A percentile compares a stretch with the other conserved stretches of the same genome.
Evolutionary conservation across 2,797 vertebrate species (phyloP).

Genomic region (Salarias fasciatus): DNA sequence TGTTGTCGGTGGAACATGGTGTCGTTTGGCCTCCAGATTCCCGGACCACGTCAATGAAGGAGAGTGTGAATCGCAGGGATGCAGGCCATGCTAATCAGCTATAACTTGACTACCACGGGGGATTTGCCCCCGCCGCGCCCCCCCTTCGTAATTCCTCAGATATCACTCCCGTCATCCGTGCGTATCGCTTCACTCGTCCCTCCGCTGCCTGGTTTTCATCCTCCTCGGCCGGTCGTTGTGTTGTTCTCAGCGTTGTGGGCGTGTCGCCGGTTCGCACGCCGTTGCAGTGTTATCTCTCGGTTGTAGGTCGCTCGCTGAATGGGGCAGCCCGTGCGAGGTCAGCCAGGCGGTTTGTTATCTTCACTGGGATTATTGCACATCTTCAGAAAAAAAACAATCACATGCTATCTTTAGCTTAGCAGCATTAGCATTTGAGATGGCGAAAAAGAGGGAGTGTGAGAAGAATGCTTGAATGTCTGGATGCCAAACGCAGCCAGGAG

Average conservation of each 20-base stretch:
- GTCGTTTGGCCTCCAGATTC: slow-evolving; percentile 58
- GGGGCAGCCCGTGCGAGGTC: slow-evolving; percentile 20
- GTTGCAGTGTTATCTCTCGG: slow-evolving; percentile 45
- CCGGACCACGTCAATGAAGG: slow-evolving; percentile 50
- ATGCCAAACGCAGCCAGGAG: slow-evolving; percentile 15
- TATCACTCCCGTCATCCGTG: slow-evolving; percentile 39
- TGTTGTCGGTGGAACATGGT: slow-evolving; percentile 60
- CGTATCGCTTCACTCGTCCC: slow-evolving; percentile 33
- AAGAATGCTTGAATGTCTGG: slow-evolving; percentile 2
- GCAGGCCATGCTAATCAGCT: slow-evolving; percentile 65
- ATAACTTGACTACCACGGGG: slow-evolving; percentile 41
- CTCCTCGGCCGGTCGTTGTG: slow-evolving; percentile 47
- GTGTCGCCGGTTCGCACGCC: slow-evolving; percentile 31
- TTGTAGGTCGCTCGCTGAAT: slow-evolving; percentile 42
- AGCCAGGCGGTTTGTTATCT: neutral
- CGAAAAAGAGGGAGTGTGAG: slow-evolving; percentile 15
- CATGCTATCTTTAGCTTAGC: neutral
- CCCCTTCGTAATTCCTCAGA: slow-evolving; percentile 51
- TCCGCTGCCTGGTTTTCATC: slow-evolving; percentile 39
- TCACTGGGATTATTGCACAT: neutral
- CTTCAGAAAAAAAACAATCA: neutral
- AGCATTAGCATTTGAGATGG: slow-evolving; percentile 18
- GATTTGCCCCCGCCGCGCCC: slow-evolving; percentile 43
- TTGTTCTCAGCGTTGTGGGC: slow-evolving; percentile 34
- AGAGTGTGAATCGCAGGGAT: slow-evolving; percentile 71